These are phyloP conservation scores for Zoanthus solanderi DNA, from an alignment of 92 coral and sea anemone genomes.

Conservation along the genomic window DNA sequence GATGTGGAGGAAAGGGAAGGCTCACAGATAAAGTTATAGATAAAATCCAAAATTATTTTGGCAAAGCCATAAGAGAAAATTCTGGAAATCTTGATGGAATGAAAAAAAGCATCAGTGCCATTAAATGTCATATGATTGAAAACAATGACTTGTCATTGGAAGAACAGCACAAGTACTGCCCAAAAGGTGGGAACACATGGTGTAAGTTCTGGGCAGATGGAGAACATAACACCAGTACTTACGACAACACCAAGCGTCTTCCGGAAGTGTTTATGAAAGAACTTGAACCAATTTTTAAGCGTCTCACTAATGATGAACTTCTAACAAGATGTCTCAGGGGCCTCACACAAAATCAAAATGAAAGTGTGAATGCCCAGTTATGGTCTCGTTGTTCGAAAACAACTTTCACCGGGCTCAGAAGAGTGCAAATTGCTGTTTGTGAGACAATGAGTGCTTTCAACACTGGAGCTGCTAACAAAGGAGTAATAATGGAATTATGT, in stretches of 20 bases:
- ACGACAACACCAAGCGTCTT: slow-evolving; percentile 55
- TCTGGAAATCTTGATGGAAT: slow-evolving; percentile 44
- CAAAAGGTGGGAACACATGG: slow-evolving; percentile 24
- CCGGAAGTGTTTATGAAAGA: slow-evolving; percentile 62
- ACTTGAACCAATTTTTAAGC: slow-evolving; percentile 55
- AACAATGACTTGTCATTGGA: slow-evolving; percentile 41
- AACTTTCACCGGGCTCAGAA: background rate
- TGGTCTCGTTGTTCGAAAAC: slow-evolving; percentile 50
- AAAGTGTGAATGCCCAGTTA: slow-evolving; percentile 27
- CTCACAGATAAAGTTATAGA: slow-evolving; percentile 61
- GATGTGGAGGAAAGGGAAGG: slow-evolving; percentile 52
- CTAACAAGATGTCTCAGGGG: slow-evolving; percentile 64
- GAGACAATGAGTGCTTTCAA: slow-evolving; percentile 71
- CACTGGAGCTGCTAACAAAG: slow-evolving; percentile 73
- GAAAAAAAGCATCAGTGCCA: slow-evolving; percentile 49
- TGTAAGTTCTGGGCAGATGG: slow-evolving; percentile 52
- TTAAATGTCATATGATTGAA: slow-evolving; percentile 50
- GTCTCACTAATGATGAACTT: slow-evolving; percentile 54
- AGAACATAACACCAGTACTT: slow-evolving; percentile 32
- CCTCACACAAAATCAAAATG: slow-evolving; percentile 36
- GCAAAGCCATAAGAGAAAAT: slow-evolving; percentile 55
- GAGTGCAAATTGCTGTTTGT: slow-evolving; percentile 52
- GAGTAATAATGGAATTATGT: slow-evolving; percentile 48
- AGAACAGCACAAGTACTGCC: slow-evolving; percentile 64
- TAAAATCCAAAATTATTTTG: slow-evolving; percentile 61